Conservation (phyloP, 1,140 invertebrate species). For the Bombus cullumanus region DNA sequence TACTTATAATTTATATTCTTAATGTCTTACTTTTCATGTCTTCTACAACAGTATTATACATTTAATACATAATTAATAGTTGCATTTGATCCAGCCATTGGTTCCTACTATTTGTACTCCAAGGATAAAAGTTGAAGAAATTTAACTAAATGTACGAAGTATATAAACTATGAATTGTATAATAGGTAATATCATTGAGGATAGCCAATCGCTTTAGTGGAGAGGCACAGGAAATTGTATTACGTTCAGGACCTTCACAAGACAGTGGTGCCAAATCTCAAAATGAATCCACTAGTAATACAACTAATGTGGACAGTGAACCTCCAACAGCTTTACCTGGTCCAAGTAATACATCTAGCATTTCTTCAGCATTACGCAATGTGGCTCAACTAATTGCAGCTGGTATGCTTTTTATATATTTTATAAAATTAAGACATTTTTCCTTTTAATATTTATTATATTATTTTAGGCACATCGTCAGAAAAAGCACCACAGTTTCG, state of each 20-base stretch:
- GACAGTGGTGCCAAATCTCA: constrained; percentile 77
- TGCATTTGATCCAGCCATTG: too few species aligned
- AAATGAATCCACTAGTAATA: constrained; percentile 72
- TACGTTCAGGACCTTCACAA: constrained; percentile 84
- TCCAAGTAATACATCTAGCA: constrained; percentile 77
- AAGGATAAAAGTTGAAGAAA: too few species aligned
- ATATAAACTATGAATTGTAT: constrained; percentile 1
- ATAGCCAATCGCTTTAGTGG: constrained; percentile 89
- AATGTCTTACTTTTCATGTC: not conserved
- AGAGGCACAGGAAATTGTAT: constrained; percentile 89
- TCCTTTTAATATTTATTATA: not conserved
- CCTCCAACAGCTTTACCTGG: constrained; percentile 77
- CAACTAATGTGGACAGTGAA: constrained; percentile 70
- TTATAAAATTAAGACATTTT: not conserved
- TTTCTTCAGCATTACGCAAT: constrained; percentile 78
- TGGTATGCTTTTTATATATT: constrained; percentile 66
- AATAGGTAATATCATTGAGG: constrained; percentile 91
- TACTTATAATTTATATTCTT: not conserved
- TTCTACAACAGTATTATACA: not conserved
- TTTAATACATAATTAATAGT: constrained; percentile 84
- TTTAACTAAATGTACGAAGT: too few species aligned
- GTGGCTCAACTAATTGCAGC: constrained; percentile 81
- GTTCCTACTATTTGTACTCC: too few species aligned
- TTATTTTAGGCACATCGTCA: constrained; percentile 76
- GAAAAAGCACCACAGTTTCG: constrained; percentile 86